These are phyloP conservation scores for Drosophila suzukii DNA, from an alignment of 1,140 invertebrate species.

Conservation along the genomic window DNA sequence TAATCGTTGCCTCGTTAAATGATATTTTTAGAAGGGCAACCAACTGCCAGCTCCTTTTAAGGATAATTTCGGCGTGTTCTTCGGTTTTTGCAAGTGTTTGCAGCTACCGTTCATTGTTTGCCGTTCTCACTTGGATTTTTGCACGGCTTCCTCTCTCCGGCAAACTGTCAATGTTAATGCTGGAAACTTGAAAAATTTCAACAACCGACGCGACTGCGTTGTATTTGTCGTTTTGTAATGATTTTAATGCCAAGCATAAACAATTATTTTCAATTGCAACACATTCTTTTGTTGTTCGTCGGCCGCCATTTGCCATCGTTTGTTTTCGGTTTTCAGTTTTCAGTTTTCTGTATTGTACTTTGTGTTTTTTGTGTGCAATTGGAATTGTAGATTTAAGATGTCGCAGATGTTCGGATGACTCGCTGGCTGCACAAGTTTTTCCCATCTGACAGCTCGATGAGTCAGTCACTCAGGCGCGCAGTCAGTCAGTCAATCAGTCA, in stretches of 20 bases:
- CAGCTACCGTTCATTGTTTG: slow-evolving; percentile 58
- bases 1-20: not conserved
- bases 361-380: slow-evolving; percentile 50
- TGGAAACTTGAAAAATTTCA: slow-evolving; percentile 66
- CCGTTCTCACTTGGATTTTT: slow-evolving; percentile 61
- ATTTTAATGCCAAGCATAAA: slow-evolving; percentile 79
- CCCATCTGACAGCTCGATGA: slow-evolving; percentile 36
- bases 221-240: slow-evolving; percentile 72
- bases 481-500: slow-evolving; percentile 53
- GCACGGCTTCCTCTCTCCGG: slow-evolving; percentile 66
- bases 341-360: slow-evolving; percentile 19
- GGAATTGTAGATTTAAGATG: slow-evolving; percentile 71
- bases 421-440: slow-evolving; percentile 23
- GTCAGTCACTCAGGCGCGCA: slow-evolving; percentile 45
- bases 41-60: not conserved
- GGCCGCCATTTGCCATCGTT: slow-evolving; percentile 56
- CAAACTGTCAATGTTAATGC: slow-evolving; percentile 72
- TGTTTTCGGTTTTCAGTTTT: slow-evolving; percentile 29
- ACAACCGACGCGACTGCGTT: slow-evolving; percentile 12
- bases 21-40: not conserved
- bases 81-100: slow-evolving; percentile 18
- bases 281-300: slow-evolving; percentile 75
- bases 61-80: not conserved
- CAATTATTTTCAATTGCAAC: slow-evolving; percentile 80
- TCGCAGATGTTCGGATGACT: slow-evolving; percentile 68